Conservation (phyloP, 2,113 vertebrate species). For the Crotophaga sulcirostris region DNA sequence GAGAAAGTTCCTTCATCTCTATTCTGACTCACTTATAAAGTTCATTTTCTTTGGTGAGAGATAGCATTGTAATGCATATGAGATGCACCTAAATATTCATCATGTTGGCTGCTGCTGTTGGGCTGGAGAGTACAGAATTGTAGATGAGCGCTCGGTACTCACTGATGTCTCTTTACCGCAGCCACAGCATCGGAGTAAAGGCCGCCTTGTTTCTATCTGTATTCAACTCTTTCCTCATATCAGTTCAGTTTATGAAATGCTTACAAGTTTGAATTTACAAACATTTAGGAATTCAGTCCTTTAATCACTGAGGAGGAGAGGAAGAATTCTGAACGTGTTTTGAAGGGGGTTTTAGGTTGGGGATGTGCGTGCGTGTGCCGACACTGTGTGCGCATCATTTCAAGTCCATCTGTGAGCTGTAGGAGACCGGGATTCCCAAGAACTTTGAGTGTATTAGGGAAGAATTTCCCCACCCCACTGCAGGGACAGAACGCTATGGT, state of each 20-base stretch:
- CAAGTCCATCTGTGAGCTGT: fast-evolving
- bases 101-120: not conserved
- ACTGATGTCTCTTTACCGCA: not conserved
- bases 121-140: not conserved
- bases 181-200: not conserved
- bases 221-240: not conserved
- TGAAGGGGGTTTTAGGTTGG: not conserved
- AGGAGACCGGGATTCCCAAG: not conserved
- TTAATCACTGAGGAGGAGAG: not conserved
- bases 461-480: not conserved
- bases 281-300: not conserved
- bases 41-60: not conserved
- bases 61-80: not conserved
- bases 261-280: not conserved
- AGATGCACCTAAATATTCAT: not conserved
- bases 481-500: not conserved
- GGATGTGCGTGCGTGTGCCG: not conserved
- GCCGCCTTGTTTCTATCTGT: not conserved
- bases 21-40: not conserved
- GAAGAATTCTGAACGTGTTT: not conserved
- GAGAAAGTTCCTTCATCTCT: not conserved
- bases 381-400: fast-evolving
- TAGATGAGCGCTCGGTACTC: not conserved
- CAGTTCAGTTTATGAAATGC: not conserved
- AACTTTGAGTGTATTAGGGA: too few species aligned